These are phyloP conservation scores for Congeria kusceri DNA, from an alignment of 2,888 invertebrate genomes.

Conservation along the genomic window DNA sequence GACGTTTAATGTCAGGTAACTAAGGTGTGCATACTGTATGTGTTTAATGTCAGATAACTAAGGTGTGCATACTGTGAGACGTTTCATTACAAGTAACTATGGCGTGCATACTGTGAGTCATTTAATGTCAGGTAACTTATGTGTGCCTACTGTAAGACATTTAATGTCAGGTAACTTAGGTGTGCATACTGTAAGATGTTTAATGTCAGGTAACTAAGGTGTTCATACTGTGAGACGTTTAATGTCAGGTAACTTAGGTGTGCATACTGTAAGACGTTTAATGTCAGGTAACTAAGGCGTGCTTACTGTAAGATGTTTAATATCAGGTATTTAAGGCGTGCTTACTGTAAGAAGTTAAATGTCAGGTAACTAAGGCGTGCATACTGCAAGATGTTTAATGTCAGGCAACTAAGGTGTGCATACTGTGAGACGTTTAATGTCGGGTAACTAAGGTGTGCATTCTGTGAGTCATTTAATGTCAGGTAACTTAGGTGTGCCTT, in stretches of 20 bases:
- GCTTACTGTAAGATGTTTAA: conserved; percentile 96
- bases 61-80: conserved; percentile 92
- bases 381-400: conserved; percentile 97
- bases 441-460: conserved; percentile 85
- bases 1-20: conserved; percentile 93
- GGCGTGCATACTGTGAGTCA: conserved; percentile 92
- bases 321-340: no score
- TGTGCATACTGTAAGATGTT: conserved; percentile 94
- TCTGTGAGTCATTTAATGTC: conserved; percentile 98
- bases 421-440: conserved; percentile 97
- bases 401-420: conserved; percentile 84
- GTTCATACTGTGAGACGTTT: conserved; percentile 95
- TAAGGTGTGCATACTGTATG: conserved; percentile 90
- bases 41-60: no score
- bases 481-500: no score
- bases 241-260: no score
- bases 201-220: conserved; percentile 86
- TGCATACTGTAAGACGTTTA: conserved; percentile 96
- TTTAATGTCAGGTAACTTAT: no score
- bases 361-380: conserved; percentile 80
- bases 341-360: no score
- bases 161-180: no score
- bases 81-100: conserved; percentile 89
- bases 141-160: no score
- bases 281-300: background rate